These are phyloP conservation scores for Rhinella marina DNA, from an alignment of 2,797 vertebrate genomes.

Conservation along the genomic window DNA sequence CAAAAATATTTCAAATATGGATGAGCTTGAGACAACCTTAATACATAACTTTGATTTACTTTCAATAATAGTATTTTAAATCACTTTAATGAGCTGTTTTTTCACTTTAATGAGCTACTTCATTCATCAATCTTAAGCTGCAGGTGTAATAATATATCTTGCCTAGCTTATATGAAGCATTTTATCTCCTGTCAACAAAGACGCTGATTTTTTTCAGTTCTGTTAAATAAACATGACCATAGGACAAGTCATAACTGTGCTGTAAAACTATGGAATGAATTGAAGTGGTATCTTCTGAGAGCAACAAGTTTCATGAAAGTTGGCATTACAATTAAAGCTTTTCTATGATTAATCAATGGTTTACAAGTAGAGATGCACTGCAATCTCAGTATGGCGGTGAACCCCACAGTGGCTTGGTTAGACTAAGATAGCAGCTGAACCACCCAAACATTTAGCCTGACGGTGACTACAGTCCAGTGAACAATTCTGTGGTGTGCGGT, in stretches of 20 bases:
- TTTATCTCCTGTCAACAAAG: constrained; percentile 61
- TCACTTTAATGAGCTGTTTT: constrained; percentile 67
- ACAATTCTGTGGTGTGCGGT: too few relatives aligned
- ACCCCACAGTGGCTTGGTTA: too few relatives aligned
- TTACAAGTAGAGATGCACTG: too few relatives aligned
- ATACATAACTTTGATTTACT: constrained; percentile 68
- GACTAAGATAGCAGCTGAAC: too few relatives aligned
- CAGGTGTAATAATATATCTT: constrained; percentile 64
- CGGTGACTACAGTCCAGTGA: too few relatives aligned
- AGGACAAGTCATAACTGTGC: background rate
- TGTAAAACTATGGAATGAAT: background rate
- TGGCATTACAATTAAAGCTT: background rate
- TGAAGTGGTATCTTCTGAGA: background rate
- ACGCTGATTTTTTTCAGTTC: constrained; percentile 15
- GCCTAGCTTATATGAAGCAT: constrained; percentile 48
- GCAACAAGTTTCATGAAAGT: background rate
- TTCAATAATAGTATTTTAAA: constrained; percentile 68
- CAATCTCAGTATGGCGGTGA: too few relatives aligned
- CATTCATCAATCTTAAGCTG: constrained; percentile 62
- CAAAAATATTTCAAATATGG: constrained; percentile 49
- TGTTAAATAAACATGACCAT: background rate
- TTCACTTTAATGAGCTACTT: constrained; percentile 67
- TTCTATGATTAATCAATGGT: background rate
- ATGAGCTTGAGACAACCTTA: constrained; percentile 60
- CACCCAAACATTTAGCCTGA: too few relatives aligned